Evolutionary conservation across 2,888 invertebrate species (phyloP).

Genomic region (Patella depressa): DNA sequence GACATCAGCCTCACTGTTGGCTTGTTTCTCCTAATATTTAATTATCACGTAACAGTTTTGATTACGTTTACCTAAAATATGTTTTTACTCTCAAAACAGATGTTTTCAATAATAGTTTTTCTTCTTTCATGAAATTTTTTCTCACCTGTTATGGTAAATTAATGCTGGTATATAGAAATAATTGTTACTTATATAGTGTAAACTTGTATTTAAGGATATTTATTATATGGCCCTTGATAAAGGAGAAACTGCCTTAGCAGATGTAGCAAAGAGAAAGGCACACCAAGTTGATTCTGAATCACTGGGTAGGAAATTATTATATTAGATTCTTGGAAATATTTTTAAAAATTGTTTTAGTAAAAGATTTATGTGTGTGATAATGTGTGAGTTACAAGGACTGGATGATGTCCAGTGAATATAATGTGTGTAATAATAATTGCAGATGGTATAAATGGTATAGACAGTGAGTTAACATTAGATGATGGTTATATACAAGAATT

Average conservation of each 20-base stretch:
- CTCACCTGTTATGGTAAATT: not conserved
- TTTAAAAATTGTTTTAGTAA: not conserved
- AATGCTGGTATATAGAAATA: not conserved
- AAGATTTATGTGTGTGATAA: not conserved
- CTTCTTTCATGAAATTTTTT: too few relatives aligned
- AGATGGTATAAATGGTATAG: slow-evolving; percentile 37
- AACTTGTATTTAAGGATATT: slow-evolving; percentile 66
- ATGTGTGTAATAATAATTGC: slow-evolving; percentile 6
- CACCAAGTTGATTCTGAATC: slow-evolving; percentile 63
- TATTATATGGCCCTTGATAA: slow-evolving; percentile 68
- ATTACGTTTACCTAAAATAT: not conserved
- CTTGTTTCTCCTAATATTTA: not conserved
- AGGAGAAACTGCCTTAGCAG: slow-evolving; percentile 66
- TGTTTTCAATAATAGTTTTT: too few relatives aligned
- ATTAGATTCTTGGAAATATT: not conserved
- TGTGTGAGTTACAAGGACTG: not conserved
- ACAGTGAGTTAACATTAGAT: slow-evolving; percentile 30
- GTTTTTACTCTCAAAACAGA: too few relatives aligned
- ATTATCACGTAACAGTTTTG: not conserved
- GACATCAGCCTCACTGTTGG: too few relatives aligned
- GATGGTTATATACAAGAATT: slow-evolving; percentile 24
- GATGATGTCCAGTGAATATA: not conserved
- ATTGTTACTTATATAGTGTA: slow-evolving; percentile 36
- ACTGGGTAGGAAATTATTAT: slow-evolving; percentile 43
- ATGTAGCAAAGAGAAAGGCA: slow-evolving; percentile 66